These are phyloP conservation scores for Muntiacus muntjak DNA, from an alignment of 2,113 vertebrate species.

Conservation along the genomic window DNA sequence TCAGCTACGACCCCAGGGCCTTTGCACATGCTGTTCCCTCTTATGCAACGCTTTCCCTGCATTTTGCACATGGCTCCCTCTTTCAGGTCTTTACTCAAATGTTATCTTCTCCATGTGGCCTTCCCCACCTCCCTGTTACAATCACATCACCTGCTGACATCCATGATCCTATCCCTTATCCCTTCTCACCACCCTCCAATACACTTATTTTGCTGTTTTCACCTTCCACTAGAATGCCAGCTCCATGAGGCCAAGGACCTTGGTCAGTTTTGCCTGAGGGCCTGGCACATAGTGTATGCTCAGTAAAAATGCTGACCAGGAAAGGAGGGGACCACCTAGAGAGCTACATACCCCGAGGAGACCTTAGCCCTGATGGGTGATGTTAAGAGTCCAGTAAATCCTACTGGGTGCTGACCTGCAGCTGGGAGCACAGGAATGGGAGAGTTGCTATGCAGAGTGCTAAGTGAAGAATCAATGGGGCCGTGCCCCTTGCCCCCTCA, in stretches of 20 bases:
- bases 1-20: not conserved
- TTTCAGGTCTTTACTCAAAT: not conserved
- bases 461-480: not conserved
- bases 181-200: not conserved
- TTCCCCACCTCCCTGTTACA: not conserved
- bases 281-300: not conserved
- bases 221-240: not conserved
- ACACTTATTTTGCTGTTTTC: not conserved
- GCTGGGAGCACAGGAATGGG: not conserved
- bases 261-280: not conserved
- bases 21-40: not conserved
- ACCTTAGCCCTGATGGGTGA: not conserved
- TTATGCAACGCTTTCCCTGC: not conserved
- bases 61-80: not conserved
- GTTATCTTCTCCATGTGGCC: not conserved
- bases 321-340: not conserved
- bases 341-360: not conserved
- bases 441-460: not conserved
- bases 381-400: not conserved
- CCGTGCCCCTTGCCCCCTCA: not conserved
- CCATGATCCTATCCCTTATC: not conserved
- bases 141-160: not conserved
- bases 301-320: not conserved
- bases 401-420: not conserved
- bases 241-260: not conserved